A percentile compares a stretch with the other conserved stretches of the same genome.
Evolutionary conservation across 2,113 vertebrate species (phyloP).

Genomic region (Hymenochirus boettgeri): DNA sequence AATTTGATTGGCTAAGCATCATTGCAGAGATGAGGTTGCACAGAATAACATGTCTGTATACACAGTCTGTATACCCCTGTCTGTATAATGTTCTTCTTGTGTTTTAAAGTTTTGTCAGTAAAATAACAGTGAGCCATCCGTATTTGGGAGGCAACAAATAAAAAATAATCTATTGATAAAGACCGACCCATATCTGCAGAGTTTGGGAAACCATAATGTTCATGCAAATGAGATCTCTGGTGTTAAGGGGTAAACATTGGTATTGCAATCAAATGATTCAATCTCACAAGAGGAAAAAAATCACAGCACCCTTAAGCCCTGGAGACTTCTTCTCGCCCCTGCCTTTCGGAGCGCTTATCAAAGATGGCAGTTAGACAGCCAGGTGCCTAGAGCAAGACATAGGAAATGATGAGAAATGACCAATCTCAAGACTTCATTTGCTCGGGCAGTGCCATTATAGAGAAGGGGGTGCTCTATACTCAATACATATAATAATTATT

Average conservation of each 20-base stretch:
- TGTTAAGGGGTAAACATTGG: constrained; percentile 4
- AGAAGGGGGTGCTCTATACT: background rate
- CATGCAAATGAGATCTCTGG: background rate
- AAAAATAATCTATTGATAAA: too few relatives aligned
- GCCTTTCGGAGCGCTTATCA: background rate
- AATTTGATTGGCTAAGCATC: constrained; percentile 19
- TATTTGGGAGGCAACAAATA: too few relatives aligned
- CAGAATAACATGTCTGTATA: too few relatives aligned
- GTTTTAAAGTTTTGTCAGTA: too few relatives aligned
- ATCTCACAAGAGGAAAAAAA: background rate
- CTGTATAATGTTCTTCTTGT: too few relatives aligned
- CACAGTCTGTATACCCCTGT: too few relatives aligned
- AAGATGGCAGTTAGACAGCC: fast-evolving
- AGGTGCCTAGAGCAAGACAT: constrained; percentile 14
- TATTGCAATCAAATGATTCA: constrained; percentile 13
- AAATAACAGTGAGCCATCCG: too few relatives aligned
- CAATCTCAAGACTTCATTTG: constrained; percentile 26
- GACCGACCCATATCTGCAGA: too few relatives aligned
- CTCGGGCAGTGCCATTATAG: background rate
- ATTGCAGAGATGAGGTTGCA: background rate
- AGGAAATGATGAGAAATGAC: constrained; percentile 41
- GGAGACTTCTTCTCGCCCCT: background rate
- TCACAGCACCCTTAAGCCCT: background rate
- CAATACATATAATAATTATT: constrained; percentile 5
- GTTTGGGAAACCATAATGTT: too few relatives aligned